Conservation (phyloP, 2,113 vertebrate species). For the Heterotilapia buettikoferi region DNA sequence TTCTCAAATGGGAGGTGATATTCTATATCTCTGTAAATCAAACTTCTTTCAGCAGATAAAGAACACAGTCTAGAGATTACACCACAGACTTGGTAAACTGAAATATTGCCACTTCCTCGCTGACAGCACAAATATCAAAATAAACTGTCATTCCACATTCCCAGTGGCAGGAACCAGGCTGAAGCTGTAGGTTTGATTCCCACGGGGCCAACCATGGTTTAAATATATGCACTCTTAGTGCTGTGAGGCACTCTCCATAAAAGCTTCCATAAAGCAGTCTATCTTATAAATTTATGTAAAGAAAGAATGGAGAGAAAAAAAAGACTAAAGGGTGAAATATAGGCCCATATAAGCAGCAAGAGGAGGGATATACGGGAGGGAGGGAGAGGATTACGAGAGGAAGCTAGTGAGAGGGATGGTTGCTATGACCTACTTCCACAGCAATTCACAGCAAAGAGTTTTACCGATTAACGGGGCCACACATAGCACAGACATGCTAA, state of each 20-base stretch:
- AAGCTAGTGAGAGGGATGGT: background rate
- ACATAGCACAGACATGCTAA: background rate
- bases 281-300: background rate
- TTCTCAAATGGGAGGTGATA: background rate
- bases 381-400: slow-evolving; percentile 20
- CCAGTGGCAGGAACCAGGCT: background rate
- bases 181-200: background rate
- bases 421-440: slow-evolving; percentile 62
- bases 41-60: background rate
- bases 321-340: background rate
- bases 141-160: background rate
- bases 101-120: background rate
- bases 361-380: background rate
- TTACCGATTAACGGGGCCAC: background rate
- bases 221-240: background rate
- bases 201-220: background rate
- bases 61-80: background rate
- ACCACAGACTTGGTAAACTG: background rate
- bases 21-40: background rate
- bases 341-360: background rate
- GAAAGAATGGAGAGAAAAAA: background rate
- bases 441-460: slow-evolving; percentile 22
- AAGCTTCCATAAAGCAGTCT: background rate
- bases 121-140: background rate
- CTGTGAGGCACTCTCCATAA: background rate